phyloP scores from a whole-genome alignment of 2,888 invertebrate genomes.

The Syritta pipiens region DNA sequence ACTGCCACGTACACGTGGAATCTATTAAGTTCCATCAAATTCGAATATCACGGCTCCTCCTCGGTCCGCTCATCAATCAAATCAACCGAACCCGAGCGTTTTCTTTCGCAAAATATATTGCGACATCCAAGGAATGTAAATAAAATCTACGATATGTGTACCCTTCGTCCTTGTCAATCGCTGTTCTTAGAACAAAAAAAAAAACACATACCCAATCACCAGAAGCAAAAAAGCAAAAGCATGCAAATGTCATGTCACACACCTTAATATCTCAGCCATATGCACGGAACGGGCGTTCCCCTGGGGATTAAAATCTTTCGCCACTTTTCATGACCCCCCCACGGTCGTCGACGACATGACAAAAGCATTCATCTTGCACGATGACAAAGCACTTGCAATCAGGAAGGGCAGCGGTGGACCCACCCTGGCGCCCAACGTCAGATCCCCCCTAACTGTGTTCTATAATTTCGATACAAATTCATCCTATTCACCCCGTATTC shows the following conservation, averaged over 20 bases:
- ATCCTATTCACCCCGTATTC: slow-evolving; percentile 52
- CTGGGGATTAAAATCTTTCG: slow-evolving; percentile 30
- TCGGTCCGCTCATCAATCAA: slow-evolving; percentile 44
- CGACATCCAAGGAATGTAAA: too few species aligned
- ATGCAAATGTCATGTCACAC: slow-evolving; percentile 2
- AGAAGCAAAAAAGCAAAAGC: slow-evolving; percentile 14
- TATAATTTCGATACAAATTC: slow-evolving; percentile 62
- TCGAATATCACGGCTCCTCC: slow-evolving; percentile 4
- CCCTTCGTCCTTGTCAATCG: slow-evolving; percentile 32
- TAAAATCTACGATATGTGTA: slow-evolving; percentile 45
- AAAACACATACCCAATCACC: slow-evolving; percentile 8
- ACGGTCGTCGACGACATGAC: background rate
- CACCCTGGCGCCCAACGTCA: background rate
- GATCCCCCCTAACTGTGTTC: slow-evolving; percentile 25
- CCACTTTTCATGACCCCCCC: slow-evolving; percentile 28
- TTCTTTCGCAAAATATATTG: too few species aligned
- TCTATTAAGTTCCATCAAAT: slow-evolving; percentile 26
- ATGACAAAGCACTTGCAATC: slow-evolving; percentile 61
- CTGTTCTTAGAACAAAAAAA: slow-evolving; percentile 6
- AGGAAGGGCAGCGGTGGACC: background rate
- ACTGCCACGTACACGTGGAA: slow-evolving; percentile 20
- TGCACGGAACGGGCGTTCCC: slow-evolving; percentile 14
- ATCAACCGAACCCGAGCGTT: too few species aligned
- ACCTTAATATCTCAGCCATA: slow-evolving; percentile 25
- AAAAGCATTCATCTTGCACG: slow-evolving; percentile 38